Percentiles rank a stretch among this genome's conserved stretches.
phyloP scores from a whole-genome alignment of 1,140 invertebrate genomes.

The Adelges cooleyi region DNA sequence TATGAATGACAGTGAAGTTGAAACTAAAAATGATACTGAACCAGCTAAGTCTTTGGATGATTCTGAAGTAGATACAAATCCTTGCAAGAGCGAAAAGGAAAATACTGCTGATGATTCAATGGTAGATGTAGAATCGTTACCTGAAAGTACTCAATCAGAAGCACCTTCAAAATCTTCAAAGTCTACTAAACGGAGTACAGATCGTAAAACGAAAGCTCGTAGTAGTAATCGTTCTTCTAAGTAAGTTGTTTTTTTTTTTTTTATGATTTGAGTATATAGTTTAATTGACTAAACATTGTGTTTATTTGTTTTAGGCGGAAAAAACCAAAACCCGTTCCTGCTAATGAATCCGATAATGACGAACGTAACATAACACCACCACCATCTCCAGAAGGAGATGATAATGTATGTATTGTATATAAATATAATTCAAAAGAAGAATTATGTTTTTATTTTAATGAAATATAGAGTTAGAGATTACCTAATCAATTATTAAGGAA shows the following conservation, averaged over 20 bases:
- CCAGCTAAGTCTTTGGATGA: slow-evolving; percentile 34
- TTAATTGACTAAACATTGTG: no score
- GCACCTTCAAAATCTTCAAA: neutral
- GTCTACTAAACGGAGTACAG: slow-evolving; percentile 13
- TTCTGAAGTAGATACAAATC: neutral
- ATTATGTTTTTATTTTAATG: neutral
- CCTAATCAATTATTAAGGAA: neutral
- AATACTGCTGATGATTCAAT: slow-evolving; percentile 4
- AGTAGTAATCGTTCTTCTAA: slow-evolving; percentile 14
- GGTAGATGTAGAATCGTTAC: slow-evolving; percentile 7
- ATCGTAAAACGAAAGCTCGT: slow-evolving; percentile 16
- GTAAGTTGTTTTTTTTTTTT: neutral
- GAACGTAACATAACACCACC: slow-evolving; percentile 34
- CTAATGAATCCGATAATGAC: slow-evolving; percentile 39
- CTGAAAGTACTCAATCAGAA: neutral
- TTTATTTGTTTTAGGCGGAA: neutral
- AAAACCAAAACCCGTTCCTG: slow-evolving; percentile 36
- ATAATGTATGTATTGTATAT: slow-evolving; percentile 32
- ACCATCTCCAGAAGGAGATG: slow-evolving; percentile 34
- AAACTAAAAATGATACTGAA: slow-evolving; percentile 31
- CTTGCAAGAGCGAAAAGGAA: neutral
- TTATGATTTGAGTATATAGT: neutral
- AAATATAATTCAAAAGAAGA: neutral
- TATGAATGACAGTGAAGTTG: slow-evolving; percentile 28
- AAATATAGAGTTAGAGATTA: neutral